phyloP scores from a whole-genome alignment of 2,888 invertebrate genomes.

The Conops quadrifasciatus region DNA sequence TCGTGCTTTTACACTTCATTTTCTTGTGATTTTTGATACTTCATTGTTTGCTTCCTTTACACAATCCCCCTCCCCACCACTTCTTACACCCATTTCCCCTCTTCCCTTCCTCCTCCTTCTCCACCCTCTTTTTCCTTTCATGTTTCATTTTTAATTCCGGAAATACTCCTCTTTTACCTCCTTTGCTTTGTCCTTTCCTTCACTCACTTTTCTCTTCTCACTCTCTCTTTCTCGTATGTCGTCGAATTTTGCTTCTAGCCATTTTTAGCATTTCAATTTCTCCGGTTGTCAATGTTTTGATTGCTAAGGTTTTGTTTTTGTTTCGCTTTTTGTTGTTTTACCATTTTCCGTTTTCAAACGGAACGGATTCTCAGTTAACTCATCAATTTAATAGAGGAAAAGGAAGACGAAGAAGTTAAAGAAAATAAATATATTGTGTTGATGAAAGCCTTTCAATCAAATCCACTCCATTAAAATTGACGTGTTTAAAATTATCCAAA shows the following conservation, averaged over 20 bases:
- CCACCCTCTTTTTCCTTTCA: neutral
- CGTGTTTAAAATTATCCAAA: too few relatives aligned
- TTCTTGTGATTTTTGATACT: neutral
- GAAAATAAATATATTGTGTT: neutral
- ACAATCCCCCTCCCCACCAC: neutral
- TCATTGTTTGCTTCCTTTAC: neutral
- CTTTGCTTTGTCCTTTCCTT: too few relatives aligned
- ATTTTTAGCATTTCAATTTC: slow-evolving; percentile 4
- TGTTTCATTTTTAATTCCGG: neutral
- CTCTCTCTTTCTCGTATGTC: neutral
- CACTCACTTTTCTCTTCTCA: too few relatives aligned
- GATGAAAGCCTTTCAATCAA: too few relatives aligned
- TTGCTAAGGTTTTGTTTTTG: neutral
- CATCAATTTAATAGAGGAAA: neutral
- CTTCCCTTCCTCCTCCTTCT: neutral
- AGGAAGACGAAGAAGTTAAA: neutral
- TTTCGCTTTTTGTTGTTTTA: neutral
- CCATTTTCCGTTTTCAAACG: neutral
- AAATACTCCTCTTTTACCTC: neutral
- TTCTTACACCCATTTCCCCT: neutral
- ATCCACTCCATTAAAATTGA: too few relatives aligned
- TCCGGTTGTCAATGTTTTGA: neutral
- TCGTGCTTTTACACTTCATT: neutral
- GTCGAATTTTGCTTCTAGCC: neutral
- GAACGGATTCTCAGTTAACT: slow-evolving; percentile 5